These are phyloP conservation scores for Cyanoderma ruficeps DNA, from an alignment of 2,113 vertebrate species.

Conservation along the genomic window DNA sequence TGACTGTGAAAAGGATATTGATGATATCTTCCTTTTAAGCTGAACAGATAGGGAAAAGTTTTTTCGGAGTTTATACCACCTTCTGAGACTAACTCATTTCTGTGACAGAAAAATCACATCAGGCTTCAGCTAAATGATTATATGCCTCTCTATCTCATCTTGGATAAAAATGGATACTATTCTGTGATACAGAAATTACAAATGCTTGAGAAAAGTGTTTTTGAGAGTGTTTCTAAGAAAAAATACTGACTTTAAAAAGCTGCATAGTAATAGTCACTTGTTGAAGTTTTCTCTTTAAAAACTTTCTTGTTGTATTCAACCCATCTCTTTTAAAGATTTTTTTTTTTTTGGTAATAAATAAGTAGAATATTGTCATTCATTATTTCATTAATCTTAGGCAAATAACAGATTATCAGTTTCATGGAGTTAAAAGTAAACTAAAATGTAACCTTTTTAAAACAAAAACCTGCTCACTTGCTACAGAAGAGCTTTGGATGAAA, in stretches of 20 bases:
- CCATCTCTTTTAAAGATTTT: conserved; percentile 12
- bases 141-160: not conserved
- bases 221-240: not conserved
- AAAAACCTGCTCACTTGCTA: conserved; percentile 62
- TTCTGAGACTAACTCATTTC: not conserved
- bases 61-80: not conserved
- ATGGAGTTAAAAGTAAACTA: conserved; percentile 67
- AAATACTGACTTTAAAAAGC: not conserved
- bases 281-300: not conserved
- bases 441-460: conserved; percentile 65
- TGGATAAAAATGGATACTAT: not conserved
- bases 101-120: not conserved
- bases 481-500: conserved; percentile 61
- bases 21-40: not conserved
- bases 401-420: conserved; percentile 67
- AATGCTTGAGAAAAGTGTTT: not conserved
- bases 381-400: conserved; percentile 56
- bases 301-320: not conserved
- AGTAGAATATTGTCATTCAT: conserved; percentile 31
- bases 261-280: not conserved
- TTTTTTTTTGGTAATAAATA: not conserved
- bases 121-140: not conserved
- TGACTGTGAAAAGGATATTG: not conserved
- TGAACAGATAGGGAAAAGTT: not conserved
- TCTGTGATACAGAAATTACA: not conserved